Base-by-base conservation (phyloP, 2,888 invertebrate species). In the Syritta pipiens region DNA sequence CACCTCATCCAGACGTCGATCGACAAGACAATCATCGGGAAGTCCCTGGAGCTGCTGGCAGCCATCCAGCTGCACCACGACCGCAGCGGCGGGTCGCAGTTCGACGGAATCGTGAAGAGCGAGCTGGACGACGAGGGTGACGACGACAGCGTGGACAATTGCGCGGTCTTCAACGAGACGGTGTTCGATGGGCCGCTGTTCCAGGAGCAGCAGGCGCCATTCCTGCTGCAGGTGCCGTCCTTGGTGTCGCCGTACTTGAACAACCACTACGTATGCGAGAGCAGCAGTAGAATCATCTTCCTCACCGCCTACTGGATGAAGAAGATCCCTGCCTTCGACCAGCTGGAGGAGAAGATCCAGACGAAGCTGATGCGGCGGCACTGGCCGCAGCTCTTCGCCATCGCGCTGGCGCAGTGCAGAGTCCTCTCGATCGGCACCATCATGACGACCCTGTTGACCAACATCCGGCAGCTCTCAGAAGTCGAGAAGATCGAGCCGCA, bases 201-300 rank as follows among this genome's bases (percentile, higher is more conserved):
- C 71, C 91, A 91, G 12, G 93, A 94, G 71, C 91, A 91, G 55
- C 93, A 94, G 85, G 92, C 93, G 76, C 90, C 91, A 46, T 96
- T 96, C 86, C 93, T 93, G 84, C 89, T 96, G 82, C 94, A 94
- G 83, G 93, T 95, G 40, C 93, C 93, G 9, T 92, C 92, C 19
- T 93, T 96, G 4, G 94, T 96, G 83, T 95, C 97, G 9, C 92
- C 95, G n/a, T 96, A 95, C 89, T 92, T 97, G 84, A 96, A 97
- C 83, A 93, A 96, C 85, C 97, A 98, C 90, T 97, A 96, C 85
- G 95, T 96, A 53, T 98, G 97, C 89, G 98, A 99, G 90, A 96
- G 96, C 83, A 97, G 97, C 19, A 97, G 98, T 1, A 90, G 98
- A 49, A 91, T 99, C 60, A 91, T 99, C 65, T 97, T 97, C 85